These are phyloP conservation scores for Synodontis membranacea DNA, from an alignment of 2,113 vertebrate genomes.

Conservation along the genomic window DNA sequence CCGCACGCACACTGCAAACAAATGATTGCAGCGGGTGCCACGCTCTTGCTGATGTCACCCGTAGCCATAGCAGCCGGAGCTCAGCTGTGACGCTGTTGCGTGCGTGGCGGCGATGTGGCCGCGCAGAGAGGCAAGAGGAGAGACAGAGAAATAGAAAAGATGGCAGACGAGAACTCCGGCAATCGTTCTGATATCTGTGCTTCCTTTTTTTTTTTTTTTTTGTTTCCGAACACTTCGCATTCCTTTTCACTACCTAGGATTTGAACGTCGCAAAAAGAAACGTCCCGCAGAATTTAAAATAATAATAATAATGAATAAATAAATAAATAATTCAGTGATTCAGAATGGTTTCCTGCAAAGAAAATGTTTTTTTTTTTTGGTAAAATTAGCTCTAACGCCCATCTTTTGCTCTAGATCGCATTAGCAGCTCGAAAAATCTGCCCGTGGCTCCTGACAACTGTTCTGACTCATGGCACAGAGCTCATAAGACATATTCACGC, in stretches of 20 bases:
- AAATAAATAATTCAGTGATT: too few species aligned
- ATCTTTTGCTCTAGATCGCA: neutral
- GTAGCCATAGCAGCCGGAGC: conserved; percentile 73
- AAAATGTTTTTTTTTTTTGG: too few species aligned
- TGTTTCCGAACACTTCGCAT: neutral
- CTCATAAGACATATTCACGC: neutral
- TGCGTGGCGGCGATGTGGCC: conserved; percentile 13
- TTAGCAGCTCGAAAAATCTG: neutral
- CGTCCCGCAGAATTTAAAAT: neutral
- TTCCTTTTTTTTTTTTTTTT: neutral
- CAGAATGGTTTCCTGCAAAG: neutral
- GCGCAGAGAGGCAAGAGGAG: neutral
- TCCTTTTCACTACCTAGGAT: neutral
- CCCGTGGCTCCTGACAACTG: conserved; percentile 52
- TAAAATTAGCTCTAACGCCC: neutral
- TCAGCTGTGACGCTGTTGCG: conserved; percentile 64
- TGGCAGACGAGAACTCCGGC: neutral
- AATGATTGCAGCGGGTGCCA: conserved; percentile 66
- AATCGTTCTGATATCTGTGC: neutral
- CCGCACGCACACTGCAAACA: conserved; percentile 57
- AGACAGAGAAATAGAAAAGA: neutral
- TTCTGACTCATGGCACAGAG: conserved; percentile 39
- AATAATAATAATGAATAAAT: too few species aligned
- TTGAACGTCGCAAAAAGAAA: neutral
- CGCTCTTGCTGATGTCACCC: conserved; percentile 72